Conservation (phyloP, 2,113 vertebrate genomes). For the Microtus oregoni region DNA sequence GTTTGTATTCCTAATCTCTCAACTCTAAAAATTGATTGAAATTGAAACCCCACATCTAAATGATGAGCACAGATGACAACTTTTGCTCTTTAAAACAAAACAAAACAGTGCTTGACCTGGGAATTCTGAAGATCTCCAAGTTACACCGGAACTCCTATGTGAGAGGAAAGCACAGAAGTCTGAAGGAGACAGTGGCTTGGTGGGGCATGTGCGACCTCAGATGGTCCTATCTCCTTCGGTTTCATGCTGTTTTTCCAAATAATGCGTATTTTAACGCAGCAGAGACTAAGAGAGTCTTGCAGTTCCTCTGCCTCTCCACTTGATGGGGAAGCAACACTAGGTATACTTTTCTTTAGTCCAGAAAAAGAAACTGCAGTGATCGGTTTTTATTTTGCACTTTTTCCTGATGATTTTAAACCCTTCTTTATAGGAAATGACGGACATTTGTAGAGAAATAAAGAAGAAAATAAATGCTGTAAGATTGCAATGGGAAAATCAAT, state of each 20-base stretch:
- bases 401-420: neutral
- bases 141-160: neutral
- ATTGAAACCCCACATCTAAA: neutral
- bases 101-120: neutral
- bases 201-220: neutral
- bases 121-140: neutral
- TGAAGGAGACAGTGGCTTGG: neutral
- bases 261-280: neutral
- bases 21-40: neutral
- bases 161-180: neutral
- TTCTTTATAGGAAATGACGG: neutral
- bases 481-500: too few relatives aligned
- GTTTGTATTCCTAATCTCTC: neutral
- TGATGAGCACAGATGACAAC: neutral
- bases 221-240: neutral
- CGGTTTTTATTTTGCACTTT: neutral
- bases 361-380: neutral
- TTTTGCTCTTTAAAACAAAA: neutral
- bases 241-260: neutral
- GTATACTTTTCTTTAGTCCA: neutral
- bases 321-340: constrained; percentile 54
- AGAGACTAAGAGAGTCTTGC: neutral
- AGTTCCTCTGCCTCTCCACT: constrained; percentile 25
- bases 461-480: neutral
- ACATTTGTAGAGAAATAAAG: neutral